These are phyloP conservation scores for Meta bourneti DNA, from an alignment of 2,888 invertebrate genomes.

Conservation along the genomic window DNA sequence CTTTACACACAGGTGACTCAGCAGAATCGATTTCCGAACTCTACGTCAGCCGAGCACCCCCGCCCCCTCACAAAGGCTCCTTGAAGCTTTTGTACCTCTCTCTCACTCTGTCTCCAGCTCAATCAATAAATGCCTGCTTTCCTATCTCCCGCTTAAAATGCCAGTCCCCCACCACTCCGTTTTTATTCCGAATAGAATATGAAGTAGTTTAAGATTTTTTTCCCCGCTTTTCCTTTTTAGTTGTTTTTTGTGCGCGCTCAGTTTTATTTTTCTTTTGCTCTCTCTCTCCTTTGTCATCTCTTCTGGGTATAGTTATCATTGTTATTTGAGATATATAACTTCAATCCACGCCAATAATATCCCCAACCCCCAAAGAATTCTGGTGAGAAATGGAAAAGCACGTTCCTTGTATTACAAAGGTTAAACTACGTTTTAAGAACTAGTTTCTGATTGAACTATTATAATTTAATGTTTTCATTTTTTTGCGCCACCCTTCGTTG, in stretches of 20 bases:
- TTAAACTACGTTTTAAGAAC: background rate
- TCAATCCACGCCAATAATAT: constrained; percentile 4
- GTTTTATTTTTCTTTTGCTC: constrained; percentile 6
- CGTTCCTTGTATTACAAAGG: too few relatives aligned
- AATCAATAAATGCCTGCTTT: constrained; percentile 74
- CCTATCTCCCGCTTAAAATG: constrained; percentile 57
- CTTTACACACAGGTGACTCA: constrained; percentile 73
- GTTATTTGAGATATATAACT: background rate
- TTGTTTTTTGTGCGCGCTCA: constrained; percentile 2
- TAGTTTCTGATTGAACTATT: background rate
- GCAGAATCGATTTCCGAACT: constrained; percentile 74
- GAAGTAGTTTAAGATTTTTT: constrained; percentile 46
- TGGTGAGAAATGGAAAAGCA: too few relatives aligned
- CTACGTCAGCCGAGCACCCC: constrained; percentile 60
- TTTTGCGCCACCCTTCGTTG: background rate
- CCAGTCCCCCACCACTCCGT: constrained; percentile 29
- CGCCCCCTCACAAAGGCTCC: constrained; percentile 17
- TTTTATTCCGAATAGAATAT: constrained; percentile 70
- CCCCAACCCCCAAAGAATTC: background rate
- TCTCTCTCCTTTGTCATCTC: background rate
- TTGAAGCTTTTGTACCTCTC: constrained; percentile 50
- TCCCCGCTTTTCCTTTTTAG: constrained; percentile 13
- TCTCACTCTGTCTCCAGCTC: constrained; percentile 28
- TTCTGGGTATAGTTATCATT: constrained; percentile 27
- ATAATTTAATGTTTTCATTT: background rate